Conservation (phyloP, 2,888 invertebrate species). For the Ochlodes sylvanus region DNA sequence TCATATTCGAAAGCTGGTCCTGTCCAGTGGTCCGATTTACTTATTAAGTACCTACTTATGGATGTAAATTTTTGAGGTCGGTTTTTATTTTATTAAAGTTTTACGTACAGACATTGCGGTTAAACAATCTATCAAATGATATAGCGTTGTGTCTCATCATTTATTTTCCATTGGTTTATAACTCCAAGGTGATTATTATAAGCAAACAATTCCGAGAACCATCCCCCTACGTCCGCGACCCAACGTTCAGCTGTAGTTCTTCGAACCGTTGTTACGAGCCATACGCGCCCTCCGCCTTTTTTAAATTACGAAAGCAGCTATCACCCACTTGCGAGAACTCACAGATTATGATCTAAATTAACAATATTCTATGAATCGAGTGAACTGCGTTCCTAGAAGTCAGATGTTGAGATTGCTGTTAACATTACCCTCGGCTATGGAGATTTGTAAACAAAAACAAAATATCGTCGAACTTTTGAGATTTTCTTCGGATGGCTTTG, state of each 20-base stretch:
- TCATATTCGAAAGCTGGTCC: too few species aligned
- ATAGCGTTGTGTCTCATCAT: background rate
- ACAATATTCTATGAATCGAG: background rate
- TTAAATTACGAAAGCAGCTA: conserved; percentile 2
- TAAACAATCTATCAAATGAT: too few species aligned
- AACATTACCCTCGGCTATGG: background rate
- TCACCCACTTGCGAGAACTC: conserved; percentile 40
- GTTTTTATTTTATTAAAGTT: too few species aligned
- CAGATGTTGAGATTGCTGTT: background rate
- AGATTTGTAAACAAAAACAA: too few species aligned
- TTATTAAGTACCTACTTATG: too few species aligned
- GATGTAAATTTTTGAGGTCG: too few species aligned
- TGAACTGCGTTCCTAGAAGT: background rate
- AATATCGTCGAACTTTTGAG: too few species aligned
- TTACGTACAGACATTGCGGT: too few species aligned
- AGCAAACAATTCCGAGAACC: conserved; percentile 17
- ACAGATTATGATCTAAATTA: conserved; percentile 50
- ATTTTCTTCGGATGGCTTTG: too few species aligned
- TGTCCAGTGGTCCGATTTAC: too few species aligned
- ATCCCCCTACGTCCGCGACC: conserved; percentile 17
- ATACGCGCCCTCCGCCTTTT: conserved; percentile 15
- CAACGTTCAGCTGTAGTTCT: conserved; percentile 32
- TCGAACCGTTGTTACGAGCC: conserved; percentile 22
- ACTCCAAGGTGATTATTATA: background rate
- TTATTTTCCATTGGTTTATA: background rate